Percentiles rank a stretch among this genome's conserved stretches.
Conservation (phyloP, 2,888 invertebrate species). For the Pachliopta kotzebuea region DNA sequence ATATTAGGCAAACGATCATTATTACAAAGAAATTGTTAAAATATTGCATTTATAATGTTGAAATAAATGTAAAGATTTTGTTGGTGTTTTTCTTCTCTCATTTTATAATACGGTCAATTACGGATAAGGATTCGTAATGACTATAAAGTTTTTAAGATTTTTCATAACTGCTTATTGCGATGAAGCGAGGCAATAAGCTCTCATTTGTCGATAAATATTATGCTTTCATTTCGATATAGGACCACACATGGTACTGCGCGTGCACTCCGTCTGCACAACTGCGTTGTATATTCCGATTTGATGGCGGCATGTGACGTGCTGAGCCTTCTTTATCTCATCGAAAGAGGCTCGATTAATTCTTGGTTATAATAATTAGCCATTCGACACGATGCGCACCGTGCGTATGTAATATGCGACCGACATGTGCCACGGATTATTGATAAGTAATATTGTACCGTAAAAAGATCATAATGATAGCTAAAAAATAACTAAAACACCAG, state of each 20-base stretch:
- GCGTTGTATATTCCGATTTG: constrained; percentile 56
- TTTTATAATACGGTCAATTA: constrained; percentile 2
- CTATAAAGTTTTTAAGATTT: constrained; percentile 48
- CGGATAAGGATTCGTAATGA: constrained; percentile 28
- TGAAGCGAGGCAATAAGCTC: constrained; percentile 48
- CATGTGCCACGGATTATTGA: constrained; percentile 17
- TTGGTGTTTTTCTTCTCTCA: not conserved
- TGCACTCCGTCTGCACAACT: constrained; percentile 44
- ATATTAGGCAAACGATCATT: no score
- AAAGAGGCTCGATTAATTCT: constrained; percentile 59
- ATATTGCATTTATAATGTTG: not conserved
- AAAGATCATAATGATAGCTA: constrained; percentile 11
- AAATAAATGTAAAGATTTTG: not conserved
- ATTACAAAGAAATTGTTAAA: no score
- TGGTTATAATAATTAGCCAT: constrained; percentile 66
- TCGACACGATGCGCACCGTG: constrained; percentile 45
- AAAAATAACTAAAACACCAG: not conserved
- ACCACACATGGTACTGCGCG: constrained; percentile 66
- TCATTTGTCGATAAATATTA: constrained; percentile 68
- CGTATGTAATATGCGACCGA: constrained; percentile 2
- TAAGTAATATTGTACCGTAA: constrained; percentile 5
- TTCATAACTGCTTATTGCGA: constrained; percentile 53
- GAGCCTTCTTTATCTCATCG: constrained; percentile 47
- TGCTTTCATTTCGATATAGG: constrained; percentile 50
- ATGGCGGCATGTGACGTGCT: constrained; percentile 49